These are phyloP conservation scores for Cinclus cinclus DNA, from an alignment of 2,113 vertebrate genomes.

Conservation along the genomic window DNA sequence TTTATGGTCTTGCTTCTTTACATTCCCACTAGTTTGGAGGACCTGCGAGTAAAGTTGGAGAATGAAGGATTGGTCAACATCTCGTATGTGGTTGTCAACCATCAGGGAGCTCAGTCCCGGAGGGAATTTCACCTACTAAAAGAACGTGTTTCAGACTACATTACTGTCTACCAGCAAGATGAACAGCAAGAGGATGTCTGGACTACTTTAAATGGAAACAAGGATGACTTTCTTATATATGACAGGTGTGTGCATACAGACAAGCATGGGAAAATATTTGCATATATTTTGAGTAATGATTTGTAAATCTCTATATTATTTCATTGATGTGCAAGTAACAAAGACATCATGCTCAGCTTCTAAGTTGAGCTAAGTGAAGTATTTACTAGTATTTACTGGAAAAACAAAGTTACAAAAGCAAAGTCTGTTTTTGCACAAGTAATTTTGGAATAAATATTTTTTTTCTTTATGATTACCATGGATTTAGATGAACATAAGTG, in stretches of 20 bases:
- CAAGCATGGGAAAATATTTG: not conserved
- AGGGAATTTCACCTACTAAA: conserved; percentile 74
- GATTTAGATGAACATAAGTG: not conserved
- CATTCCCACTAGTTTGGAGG: conserved; percentile 77
- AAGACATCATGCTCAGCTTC: not conserved
- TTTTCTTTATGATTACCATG: not conserved
- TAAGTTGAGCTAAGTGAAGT: not conserved
- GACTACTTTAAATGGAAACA: conserved; percentile 81
- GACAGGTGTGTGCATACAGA: conserved; percentile 81
- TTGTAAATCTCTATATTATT: not conserved
- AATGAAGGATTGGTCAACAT: conserved; percentile 81
- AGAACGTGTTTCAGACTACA: conserved; percentile 75
- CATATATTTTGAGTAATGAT: not conserved
- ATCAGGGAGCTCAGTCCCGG: conserved; percentile 77
- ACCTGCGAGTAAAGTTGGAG: conserved; percentile 85
- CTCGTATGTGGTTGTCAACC: conserved; percentile 87
- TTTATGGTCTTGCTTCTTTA: not conserved
- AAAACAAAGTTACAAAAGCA: not conserved
- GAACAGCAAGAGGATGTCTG: conserved; percentile 83
- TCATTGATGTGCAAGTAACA: not conserved
- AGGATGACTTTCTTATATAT: conserved; percentile 93
- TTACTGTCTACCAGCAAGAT: conserved; percentile 87
- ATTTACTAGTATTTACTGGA: not conserved
- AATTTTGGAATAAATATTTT: not conserved
- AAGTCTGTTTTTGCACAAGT: not conserved